Percentiles rank a stretch among this genome's conserved stretches.
phyloP scores from a whole-genome alignment of 2,113 vertebrate genomes.

The Ptilorrhoa leucosticta region DNA sequence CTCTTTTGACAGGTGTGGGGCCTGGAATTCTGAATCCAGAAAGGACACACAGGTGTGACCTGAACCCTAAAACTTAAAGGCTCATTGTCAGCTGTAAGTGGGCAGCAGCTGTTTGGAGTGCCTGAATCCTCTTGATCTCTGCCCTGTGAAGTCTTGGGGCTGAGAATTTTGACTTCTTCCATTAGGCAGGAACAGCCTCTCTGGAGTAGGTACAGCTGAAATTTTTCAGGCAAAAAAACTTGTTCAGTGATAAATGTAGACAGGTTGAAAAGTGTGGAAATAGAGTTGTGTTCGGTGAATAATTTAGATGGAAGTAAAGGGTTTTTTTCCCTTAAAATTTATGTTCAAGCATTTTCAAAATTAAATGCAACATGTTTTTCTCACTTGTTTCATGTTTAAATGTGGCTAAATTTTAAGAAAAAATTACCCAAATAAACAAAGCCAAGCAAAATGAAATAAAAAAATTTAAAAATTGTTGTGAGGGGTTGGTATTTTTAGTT shows the following conservation, averaged over 20 bases:
- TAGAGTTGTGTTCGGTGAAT: neutral
- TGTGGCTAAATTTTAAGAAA: neutral
- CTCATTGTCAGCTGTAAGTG: neutral
- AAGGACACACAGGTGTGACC: neutral
- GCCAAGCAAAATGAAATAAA: neutral
- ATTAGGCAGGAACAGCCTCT: neutral
- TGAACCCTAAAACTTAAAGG: neutral
- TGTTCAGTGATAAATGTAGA: neutral
- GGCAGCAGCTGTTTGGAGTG: neutral
- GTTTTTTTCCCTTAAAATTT: neutral
- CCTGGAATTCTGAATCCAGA: neutral
- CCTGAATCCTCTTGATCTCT: neutral
- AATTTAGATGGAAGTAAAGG: neutral
- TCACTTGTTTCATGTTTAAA: neutral
- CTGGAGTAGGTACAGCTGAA: neutral
- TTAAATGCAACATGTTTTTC: neutral
- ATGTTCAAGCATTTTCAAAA: neutral
- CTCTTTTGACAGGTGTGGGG: neutral
- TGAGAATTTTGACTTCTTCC: neutral
- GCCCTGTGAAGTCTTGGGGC: neutral
- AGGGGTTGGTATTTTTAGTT: neutral
- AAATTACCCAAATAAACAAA: neutral
- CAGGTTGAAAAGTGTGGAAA: neutral
- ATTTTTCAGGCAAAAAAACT: neutral
- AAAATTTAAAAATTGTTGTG: neutral